Evolutionary conservation across 2,113 vertebrate genomes (phyloP).

Genomic region (Bothrops jararaca): DNA sequence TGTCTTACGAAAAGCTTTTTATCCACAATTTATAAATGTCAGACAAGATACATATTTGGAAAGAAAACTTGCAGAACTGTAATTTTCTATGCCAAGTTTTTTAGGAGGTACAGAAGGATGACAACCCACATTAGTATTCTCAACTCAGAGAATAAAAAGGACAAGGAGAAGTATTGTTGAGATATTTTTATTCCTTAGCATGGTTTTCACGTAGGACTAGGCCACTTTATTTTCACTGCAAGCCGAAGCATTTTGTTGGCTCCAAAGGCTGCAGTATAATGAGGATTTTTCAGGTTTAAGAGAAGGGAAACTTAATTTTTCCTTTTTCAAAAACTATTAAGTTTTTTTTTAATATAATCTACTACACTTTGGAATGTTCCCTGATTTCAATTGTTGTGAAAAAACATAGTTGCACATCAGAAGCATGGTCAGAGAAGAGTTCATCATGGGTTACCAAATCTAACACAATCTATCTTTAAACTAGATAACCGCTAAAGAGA

Average conservation of each 20-base stretch:
- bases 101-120: background rate
- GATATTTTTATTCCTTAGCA: background rate
- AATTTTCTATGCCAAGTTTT: background rate
- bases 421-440: background rate
- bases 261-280: background rate
- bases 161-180: background rate
- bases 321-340: background rate
- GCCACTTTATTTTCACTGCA: background rate
- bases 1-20: background rate
- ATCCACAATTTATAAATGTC: background rate
- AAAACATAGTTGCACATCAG: background rate
- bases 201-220: background rate
- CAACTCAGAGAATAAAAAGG: background rate
- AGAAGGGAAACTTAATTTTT: background rate
- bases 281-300: background rate
- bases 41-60: background rate
- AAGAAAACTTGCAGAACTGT: background rate
- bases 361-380: background rate
- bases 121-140: background rate
- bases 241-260: background rate
- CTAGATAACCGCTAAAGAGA: background rate
- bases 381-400: background rate
- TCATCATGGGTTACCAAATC: background rate
- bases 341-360: background rate
- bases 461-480: background rate